Evolutionary conservation across 1,140 invertebrate species (phyloP).

Genomic region (Drosophila littoralis): DNA sequence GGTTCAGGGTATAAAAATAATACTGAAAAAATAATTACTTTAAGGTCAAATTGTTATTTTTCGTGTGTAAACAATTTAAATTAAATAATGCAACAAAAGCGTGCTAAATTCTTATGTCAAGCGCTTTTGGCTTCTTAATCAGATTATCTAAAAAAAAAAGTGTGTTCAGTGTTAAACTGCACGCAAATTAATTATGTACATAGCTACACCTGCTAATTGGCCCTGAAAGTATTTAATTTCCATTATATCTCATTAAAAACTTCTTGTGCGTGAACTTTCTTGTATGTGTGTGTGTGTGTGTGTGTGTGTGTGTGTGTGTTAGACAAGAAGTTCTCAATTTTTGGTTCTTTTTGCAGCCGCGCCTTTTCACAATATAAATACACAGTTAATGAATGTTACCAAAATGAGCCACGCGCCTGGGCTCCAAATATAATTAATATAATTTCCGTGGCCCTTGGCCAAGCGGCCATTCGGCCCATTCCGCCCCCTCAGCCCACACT

Average conservation of each 20-base stretch:
- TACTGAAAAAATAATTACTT: too few relatives aligned
- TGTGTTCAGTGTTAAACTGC: constrained; percentile 11
- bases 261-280: constrained; percentile 37
- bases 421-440: constrained; percentile 70
- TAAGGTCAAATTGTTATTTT: too few relatives aligned
- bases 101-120: not conserved
- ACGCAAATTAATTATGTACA: constrained; percentile 72
- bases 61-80: too few relatives aligned
- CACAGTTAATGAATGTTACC: constrained; percentile 70
- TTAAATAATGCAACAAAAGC: not conserved
- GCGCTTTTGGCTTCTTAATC: constrained; percentile 12
- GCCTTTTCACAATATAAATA: constrained; percentile 59
- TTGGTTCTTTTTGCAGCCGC: constrained; percentile 12
- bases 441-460: constrained; percentile 50
- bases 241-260: constrained; percentile 76
- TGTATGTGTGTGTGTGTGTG: constrained; percentile 1
- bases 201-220: constrained; percentile 72
- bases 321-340: constrained; percentile 61
- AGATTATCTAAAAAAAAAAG: not conserved
- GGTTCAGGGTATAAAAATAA: too few relatives aligned
- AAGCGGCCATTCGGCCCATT: not conserved
- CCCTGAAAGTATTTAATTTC: constrained; percentile 52
- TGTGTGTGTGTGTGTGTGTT: not conserved
- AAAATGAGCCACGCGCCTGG: constrained; percentile 7
- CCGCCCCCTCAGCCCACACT: not conserved